Evolutionary conservation across 2,888 invertebrate species (phyloP).

Genomic region (Drosophila macrospina): DNA sequence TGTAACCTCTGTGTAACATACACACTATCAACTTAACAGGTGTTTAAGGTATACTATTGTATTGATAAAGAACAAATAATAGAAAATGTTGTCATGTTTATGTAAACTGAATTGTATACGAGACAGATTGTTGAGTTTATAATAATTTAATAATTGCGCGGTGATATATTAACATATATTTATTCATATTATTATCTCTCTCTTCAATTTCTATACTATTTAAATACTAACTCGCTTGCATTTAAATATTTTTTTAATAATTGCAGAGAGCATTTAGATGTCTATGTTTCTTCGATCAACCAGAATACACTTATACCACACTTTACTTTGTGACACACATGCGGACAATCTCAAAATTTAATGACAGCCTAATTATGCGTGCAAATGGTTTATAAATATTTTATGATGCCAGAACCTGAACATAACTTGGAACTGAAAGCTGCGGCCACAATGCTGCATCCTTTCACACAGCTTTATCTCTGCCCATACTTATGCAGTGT

Average conservation of each 20-base stretch:
- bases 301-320: background rate
- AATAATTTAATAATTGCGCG: too few relatives aligned
- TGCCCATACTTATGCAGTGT: constrained; percentile 21
- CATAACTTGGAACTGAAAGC: constrained; percentile 54
- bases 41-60: too few relatives aligned
- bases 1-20: too few relatives aligned
- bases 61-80: too few relatives aligned
- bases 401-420: constrained; percentile 62
- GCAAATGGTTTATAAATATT: constrained; percentile 85
- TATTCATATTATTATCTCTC: too few relatives aligned
- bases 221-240: too few relatives aligned
- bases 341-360: constrained; percentile 79
- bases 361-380: constrained; percentile 85
- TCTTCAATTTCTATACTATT: too few relatives aligned
- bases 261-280: background rate
- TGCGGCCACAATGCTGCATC: constrained; percentile 35
- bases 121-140: too few relatives aligned
- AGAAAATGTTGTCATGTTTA: too few relatives aligned
- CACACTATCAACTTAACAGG: too few relatives aligned
- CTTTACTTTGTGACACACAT: constrained; percentile 37
- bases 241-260: background rate
- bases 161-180: too few relatives aligned
- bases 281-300: background rate
- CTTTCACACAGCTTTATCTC: constrained; percentile 12
- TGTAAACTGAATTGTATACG: too few relatives aligned